These are phyloP conservation scores for Lagocephalus sceleratus DNA, from an alignment of 2,797 vertebrate species.

Conservation along the genomic window DNA sequence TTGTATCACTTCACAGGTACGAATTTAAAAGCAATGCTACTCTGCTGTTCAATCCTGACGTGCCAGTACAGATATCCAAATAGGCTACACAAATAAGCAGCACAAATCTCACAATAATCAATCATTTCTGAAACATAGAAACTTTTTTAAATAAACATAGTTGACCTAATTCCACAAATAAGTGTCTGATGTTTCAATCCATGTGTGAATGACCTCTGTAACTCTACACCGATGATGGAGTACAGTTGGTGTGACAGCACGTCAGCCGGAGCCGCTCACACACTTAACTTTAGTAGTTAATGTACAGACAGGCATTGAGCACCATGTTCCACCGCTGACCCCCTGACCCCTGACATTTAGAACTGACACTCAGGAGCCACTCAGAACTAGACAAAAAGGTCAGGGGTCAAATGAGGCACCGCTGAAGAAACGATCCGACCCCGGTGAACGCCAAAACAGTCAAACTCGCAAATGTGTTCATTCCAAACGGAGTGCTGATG, in stretches of 20 bases:
- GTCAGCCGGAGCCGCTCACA: constrained; percentile 5
- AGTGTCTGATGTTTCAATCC: not conserved
- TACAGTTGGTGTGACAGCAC: constrained; percentile 5
- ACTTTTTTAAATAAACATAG: no score
- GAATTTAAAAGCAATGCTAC: no score
- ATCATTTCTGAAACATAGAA: no score
- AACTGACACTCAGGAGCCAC: constrained; percentile 14
- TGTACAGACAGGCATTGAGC: constrained; percentile 1
- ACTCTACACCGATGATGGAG: not conserved
- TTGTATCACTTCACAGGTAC: no score
- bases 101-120: no score
- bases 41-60: no score
- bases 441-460: constrained; percentile 8
- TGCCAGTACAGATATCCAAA: no score
- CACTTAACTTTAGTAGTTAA: constrained; percentile 20
- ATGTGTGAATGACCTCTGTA: not conserved
- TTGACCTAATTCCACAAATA: not conserved
- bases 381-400: constrained; percentile 21
- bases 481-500: not conserved
- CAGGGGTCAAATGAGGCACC: constrained; percentile 27
- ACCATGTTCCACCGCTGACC: constrained; percentile 26
- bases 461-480: not conserved
- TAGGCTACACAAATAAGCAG: no score
- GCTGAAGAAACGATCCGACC: constrained; percentile 18
- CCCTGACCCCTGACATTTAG: constrained; percentile 38